Conservation (phyloP, 2,888 invertebrate genomes). For the Platypus cylindrus region DNA sequence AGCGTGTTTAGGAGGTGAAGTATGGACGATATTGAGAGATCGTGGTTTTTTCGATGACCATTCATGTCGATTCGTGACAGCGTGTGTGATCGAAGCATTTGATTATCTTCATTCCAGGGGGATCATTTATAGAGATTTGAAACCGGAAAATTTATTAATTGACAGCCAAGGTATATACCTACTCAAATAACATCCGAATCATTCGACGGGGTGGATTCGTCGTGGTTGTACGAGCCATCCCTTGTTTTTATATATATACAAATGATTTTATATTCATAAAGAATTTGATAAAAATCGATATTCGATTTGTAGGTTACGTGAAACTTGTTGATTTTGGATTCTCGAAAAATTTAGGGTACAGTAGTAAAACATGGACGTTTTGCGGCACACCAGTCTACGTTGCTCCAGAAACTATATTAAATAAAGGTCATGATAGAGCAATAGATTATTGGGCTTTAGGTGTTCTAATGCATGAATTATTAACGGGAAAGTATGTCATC, state of each 20-base stretch:
- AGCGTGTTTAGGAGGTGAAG: constrained; percentile 58
- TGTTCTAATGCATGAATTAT: constrained; percentile 50
- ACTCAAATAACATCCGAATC: too few species aligned
- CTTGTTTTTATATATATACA: too few species aligned
- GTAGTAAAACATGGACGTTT: constrained; percentile 61
- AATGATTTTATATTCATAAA: too few species aligned
- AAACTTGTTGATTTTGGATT: constrained; percentile 61
- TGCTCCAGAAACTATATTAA: constrained; percentile 52
- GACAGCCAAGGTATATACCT: constrained; percentile 39
- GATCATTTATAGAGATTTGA: constrained; percentile 52
- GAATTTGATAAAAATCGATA: too few species aligned
- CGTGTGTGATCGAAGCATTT: constrained; percentile 57
- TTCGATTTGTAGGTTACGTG: constrained; percentile 41
- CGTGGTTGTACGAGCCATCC: too few species aligned
- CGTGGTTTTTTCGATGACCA: constrained; percentile 49
- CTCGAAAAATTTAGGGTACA: constrained; percentile 49
- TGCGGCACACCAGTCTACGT: constrained; percentile 57
- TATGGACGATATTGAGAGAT: constrained; percentile 60
- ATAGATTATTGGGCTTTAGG: constrained; percentile 63
- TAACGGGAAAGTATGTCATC: constrained; percentile 51
- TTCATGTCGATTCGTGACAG: constrained; percentile 49
- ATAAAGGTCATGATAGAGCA: constrained; percentile 58
- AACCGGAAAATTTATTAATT: constrained; percentile 57
- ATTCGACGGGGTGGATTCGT: too few species aligned
- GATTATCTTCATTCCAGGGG: constrained; percentile 52